Conservation (phyloP, 2,888 invertebrate species). For the Syrista parreyssii region DNA sequence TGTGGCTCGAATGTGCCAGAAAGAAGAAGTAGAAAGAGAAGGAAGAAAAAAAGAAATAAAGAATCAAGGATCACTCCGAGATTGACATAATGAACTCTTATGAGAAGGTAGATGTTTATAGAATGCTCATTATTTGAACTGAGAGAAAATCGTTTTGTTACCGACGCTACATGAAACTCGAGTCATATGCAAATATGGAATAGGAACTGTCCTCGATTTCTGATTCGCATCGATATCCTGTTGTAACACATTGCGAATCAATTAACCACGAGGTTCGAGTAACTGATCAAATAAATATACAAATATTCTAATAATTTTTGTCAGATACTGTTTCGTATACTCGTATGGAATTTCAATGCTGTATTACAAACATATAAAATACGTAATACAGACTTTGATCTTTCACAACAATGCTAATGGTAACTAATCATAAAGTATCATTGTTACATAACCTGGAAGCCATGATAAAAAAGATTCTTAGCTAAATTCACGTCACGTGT, state of each 20-base stretch:
- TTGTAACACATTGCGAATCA: slow-evolving; percentile 33
- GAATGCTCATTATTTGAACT: slow-evolving; percentile 20
- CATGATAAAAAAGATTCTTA: background rate
- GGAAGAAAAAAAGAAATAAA: background rate
- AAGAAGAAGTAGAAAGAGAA: background rate
- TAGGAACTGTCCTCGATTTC: slow-evolving; percentile 23
- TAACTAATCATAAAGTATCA: background rate
- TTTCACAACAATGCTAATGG: background rate
- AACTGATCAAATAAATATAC: background rate
- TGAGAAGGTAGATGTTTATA: slow-evolving; percentile 12
- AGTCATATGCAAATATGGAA: slow-evolving; percentile 14
- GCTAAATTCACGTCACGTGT: background rate
- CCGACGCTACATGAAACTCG: slow-evolving; percentile 1
- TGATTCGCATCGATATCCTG: slow-evolving; percentile 21
- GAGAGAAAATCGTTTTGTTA: slow-evolving; percentile 33
- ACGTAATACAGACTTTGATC: background rate
- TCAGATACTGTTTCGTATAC: background rate
- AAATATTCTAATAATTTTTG: background rate
- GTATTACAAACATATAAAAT: background rate
- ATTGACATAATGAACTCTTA: background rate
- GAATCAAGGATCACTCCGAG: background rate
- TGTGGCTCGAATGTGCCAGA: background rate
- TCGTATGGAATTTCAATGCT: background rate
- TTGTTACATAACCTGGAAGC: background rate
- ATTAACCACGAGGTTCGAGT: background rate